These are phyloP conservation scores for Menura novaehollandiae DNA, from an alignment of 2,113 vertebrate genomes.

Conservation along the genomic window DNA sequence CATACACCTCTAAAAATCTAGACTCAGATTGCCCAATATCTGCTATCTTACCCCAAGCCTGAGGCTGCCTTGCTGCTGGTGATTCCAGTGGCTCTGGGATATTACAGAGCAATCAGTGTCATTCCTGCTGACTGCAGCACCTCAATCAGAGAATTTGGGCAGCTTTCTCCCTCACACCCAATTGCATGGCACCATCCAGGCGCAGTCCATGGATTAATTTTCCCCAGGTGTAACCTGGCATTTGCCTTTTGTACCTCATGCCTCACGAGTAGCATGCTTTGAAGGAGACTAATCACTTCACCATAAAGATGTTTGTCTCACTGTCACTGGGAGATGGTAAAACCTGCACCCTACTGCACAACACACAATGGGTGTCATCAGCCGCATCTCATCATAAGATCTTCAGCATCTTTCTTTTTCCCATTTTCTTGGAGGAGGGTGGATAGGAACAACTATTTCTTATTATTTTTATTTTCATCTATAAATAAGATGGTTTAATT, in stretches of 20 bases:
- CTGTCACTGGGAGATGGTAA: neutral
- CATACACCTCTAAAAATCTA: neutral
- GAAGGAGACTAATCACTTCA: neutral
- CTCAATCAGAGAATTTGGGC: neutral
- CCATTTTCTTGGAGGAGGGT: neutral
- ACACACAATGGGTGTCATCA: rapidly evolving
- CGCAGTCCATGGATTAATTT: neutral
- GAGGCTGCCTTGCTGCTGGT: rapidly evolving
- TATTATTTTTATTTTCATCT: neutral
- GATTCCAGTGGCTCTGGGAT: rapidly evolving
- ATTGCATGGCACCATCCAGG: neutral
- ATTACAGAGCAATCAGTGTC: rapidly evolving
- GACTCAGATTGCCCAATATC: neutral
- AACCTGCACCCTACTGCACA: neutral
- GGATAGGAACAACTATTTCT: neutral
- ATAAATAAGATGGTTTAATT: neutral
- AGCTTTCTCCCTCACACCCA: neutral
- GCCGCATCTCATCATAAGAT: neutral
- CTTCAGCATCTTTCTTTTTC: neutral
- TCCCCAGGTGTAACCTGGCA: neutral
- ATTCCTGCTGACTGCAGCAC: neutral
- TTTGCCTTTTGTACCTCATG: neutral
- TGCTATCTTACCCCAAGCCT: neutral
- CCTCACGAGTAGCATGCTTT: neutral
- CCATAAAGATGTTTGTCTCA: neutral